Evolutionary conservation across 2,797 vertebrate genomes (phyloP), one percentile per base, ranked within the genome.

Genomic region (Alcedo quadribrachys): DNA sequence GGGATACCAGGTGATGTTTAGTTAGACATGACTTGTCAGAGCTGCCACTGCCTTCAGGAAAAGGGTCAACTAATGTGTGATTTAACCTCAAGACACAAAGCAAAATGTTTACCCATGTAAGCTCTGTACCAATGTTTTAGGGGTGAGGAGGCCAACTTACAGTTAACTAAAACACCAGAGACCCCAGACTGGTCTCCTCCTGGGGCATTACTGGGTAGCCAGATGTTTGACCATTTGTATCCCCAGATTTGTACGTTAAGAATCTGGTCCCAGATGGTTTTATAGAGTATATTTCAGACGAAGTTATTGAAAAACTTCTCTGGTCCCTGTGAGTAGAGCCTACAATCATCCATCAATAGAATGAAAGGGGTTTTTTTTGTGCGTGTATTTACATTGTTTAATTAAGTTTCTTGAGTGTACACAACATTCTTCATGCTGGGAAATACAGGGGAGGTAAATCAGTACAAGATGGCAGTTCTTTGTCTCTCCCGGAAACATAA

Each of bases 401-500:
- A 97, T 97, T 97, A 97, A 91, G 89, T 95, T 95, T 81, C 80
- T 90, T 92, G 58, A 42, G 53, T 68, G 79, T 48, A 48, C 51
- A 81, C 89, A 76, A 45, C 84, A 37, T 92, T 90, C 81, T 76
- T 88, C 88, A 77, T 58, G 89, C 87, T 91, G 67, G 40, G 95
- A 96, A 84, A 87, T 90, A 45, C 48, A 94, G 35, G 62, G 88
- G 81, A 96, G 79, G 92, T 85, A 96, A 96, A 95, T 94, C 95
- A 94, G 90, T 77, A 50, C 79, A 94, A 87, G 82, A 77, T 60
- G 90, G 68, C 73, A 71, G 65, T 42, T 90, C 88, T 97, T 95
- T 95, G 91, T 96, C 93, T 94, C 51, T 80, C 66, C 84, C 90
- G 42, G 73, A 94, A 94, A 96, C 75, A 68, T 71, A 97, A 96